Percentiles rank a stretch among this genome's conserved stretches.
Evolutionary conservation across 2,888 invertebrate genomes (phyloP).

Genomic region (Metacarcinus magister): DNA sequence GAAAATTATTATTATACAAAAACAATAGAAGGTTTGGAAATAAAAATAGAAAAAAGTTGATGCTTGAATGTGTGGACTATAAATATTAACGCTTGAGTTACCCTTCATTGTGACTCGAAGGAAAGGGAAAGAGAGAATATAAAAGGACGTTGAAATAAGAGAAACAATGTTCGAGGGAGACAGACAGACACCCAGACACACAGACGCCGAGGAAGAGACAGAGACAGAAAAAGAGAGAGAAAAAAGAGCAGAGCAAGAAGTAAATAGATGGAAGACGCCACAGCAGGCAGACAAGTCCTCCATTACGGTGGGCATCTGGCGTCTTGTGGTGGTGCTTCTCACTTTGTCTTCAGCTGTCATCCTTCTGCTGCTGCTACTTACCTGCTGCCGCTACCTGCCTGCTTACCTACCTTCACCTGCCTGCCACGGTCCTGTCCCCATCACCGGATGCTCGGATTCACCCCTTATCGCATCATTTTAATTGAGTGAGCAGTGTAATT

Average conservation of each 20-base stretch:
- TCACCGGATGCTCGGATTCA: not conserved
- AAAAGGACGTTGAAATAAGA: not conserved
- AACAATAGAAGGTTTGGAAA: not conserved
- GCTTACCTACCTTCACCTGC: not conserved
- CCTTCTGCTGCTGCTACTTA: not conserved
- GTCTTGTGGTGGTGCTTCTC: not conserved
- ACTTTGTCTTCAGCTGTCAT: constrained; percentile 4
- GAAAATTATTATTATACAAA: not conserved
- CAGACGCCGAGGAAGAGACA: not conserved
- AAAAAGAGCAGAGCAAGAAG: not conserved
- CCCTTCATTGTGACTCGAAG: not conserved
- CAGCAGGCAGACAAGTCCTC: not conserved
- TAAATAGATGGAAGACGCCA: constrained; percentile 21
- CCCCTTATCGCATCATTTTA: not conserved
- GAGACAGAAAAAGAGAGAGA: not conserved
- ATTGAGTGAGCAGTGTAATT: not conserved
- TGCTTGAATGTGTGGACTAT: not conserved
- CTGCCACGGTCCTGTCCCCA: not conserved
- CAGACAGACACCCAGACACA: not conserved
- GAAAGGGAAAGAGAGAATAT: not conserved
- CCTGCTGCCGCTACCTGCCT: not conserved
- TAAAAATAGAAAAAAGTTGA: not conserved
- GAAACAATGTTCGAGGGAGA: not conserved
- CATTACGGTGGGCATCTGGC: constrained; percentile 16
- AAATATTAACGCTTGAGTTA: not conserved